Evolutionary conservation across 92 coral and sea anemone genomes (phyloP), one percentile per base, ranked within the genome.

Genomic region (Pocillopora grandis): DNA sequence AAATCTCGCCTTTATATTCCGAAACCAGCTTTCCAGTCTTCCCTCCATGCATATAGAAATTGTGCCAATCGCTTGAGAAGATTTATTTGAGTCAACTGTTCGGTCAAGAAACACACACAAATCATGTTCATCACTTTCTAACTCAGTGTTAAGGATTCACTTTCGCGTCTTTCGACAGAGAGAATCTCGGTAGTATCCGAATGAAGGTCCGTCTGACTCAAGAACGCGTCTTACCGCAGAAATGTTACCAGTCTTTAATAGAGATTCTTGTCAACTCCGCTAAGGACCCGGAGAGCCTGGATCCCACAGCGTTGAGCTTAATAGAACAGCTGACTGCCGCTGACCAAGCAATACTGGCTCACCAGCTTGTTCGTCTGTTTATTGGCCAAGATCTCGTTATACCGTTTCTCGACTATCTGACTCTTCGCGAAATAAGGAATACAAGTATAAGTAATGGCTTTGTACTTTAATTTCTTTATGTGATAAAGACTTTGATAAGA

Each of bases 101-200:
- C 52, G 52, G 8, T 42, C 52, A 7, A 3, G 52, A 42, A 42
- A 42, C 7, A 42, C 52, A 42, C 52, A 42, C 52, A 7, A 42
- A 42, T 42, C 52, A 42, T 42, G 52, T 42, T 42, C 52, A 42
- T 42, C 52, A 1, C 52, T 42, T 42, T 3, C 52, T 1, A 66
- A n/a, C 33, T n/a, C 33, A 66, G 12, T 20, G n/a, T 65, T 81
- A 71, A 7, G 13, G 21, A 10, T 27, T 70, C 20, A 10, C 9
- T 11, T 27, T 72, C 66, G 57, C 59, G 70, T 35, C 58, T 70
- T 52, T 69, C 81, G 60, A 35, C 80, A 96, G 99, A 21, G 93
- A 89, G 83, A 91, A 90, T 64, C 90, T 96, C 23, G 99, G 99
- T 37, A 96, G 95, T 71, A 94, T 96, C 58, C 88, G 99, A 42